Percentiles rank a stretch among this genome's conserved stretches.
Conservation (phyloP, 2,113 vertebrate genomes). For the Notarius quadriscutis region DNA sequence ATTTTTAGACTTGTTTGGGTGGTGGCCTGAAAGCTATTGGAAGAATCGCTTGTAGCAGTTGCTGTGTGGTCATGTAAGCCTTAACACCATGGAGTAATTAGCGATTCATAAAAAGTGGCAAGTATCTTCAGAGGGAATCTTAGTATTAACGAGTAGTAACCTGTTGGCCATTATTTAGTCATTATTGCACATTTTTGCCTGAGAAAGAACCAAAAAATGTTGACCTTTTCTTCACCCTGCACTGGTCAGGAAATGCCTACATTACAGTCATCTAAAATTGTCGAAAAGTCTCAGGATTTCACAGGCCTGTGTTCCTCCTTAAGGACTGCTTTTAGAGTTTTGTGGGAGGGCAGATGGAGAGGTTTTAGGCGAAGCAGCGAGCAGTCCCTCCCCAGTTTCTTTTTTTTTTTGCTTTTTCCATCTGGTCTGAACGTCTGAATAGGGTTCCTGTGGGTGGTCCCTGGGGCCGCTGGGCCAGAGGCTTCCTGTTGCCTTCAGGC, state of each 20-base stretch:
- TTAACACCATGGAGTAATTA: constrained; percentile 50
- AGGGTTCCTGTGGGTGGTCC: constrained; percentile 66
- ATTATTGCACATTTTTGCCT: constrained; percentile 60
- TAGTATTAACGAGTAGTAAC: constrained; percentile 44
- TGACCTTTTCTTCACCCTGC: constrained; percentile 39
- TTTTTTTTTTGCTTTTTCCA: constrained; percentile 59
- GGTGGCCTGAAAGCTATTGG: constrained; percentile 47
- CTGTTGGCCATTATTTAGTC: constrained; percentile 62
- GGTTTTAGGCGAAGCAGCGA: constrained; percentile 16
- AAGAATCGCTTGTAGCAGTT: background rate
- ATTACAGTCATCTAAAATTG: constrained; percentile 29
- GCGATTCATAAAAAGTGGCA: background rate
- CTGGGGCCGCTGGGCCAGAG: constrained; percentile 49
- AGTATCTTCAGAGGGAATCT: background rate
- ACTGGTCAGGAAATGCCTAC: constrained; percentile 41
- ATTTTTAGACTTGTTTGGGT: constrained; percentile 43
- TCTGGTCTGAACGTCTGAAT: constrained; percentile 45
- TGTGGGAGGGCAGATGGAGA: constrained; percentile 43
- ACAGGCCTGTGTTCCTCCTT: constrained; percentile 16
- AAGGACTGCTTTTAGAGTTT: constrained; percentile 43
- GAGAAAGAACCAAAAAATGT: constrained; percentile 48
- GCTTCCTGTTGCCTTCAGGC: constrained; percentile 46
- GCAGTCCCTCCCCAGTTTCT: constrained; percentile 39
- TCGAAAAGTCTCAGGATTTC: constrained; percentile 28
- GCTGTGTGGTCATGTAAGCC: constrained; percentile 66